Percentiles rank a stretch among this genome's conserved stretches.
Evolutionary conservation across 1,140 invertebrate genomes (phyloP).

Genomic region (Phymorhynchus buccinoides): DNA sequence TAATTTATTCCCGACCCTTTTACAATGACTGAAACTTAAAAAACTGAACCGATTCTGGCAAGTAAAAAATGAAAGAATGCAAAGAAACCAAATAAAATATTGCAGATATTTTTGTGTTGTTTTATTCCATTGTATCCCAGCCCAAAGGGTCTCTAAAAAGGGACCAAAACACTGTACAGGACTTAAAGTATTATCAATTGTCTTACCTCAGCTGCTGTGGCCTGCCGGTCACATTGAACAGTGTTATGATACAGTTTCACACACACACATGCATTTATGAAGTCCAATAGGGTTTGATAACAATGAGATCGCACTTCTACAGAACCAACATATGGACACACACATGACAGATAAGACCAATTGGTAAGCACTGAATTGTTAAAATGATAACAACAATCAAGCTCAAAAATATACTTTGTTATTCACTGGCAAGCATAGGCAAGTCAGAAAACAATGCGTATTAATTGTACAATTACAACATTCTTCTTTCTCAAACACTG

Average conservation of each 20-base stretch:
- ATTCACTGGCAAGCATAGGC: not conserved
- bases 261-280: conserved; percentile 29
- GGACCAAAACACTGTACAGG: not conserved
- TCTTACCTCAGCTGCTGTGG: not conserved
- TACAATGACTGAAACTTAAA: not conserved
- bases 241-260: not conserved
- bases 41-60: not conserved
- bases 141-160: not conserved
- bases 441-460: too few species aligned
- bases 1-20: not conserved
- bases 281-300: not conserved
- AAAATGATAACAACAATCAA: not conserved
- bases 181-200: not conserved
- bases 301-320: not conserved
- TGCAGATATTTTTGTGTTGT: not conserved
- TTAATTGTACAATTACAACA: too few species aligned
- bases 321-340: not conserved
- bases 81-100: not conserved
- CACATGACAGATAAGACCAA: not conserved
- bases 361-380: not conserved
- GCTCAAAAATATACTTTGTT: not conserved
- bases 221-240: not conserved
- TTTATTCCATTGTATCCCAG: not conserved
- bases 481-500: too few species aligned
- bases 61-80: too few species aligned